Base-by-base conservation (phyloP, 2,797 vertebrate species). In the Tokudaia muenninki region DNA sequence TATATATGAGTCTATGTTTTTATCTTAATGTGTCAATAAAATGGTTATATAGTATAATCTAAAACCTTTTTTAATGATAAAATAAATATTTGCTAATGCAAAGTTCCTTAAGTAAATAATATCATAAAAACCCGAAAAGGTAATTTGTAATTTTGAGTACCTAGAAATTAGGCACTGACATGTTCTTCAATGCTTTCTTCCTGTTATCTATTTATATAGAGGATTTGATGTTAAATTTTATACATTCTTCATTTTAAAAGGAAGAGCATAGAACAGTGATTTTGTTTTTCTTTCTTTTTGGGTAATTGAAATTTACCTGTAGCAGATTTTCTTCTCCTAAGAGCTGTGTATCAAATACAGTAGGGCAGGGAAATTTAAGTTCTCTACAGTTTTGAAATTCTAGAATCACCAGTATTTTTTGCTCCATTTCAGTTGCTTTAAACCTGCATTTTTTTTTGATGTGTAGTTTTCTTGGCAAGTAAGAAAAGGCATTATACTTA, bases 401-500 rank as follows among this genome's bases (percentile, higher is more conserved):
- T 88, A 1, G 67, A 55, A 57, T 72, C 78, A 61, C 5, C 65
- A 37, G 9, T 77, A 31, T 17, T 87, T 16, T 84, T 59, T 84
- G 16, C 74, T 92, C 19, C 8, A 41, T 55, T 44, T 87, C 34
- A 83, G 41, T 91, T 82, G 50, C 26, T 87, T 81, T 93, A 81
- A 93, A 77, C 41, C 0, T 63, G 61, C 90, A 5, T 57, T 82
- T 61, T 34, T 93, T 88, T 57, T 82, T 61, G 63, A 81, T 61
- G 72, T 87, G 6, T 52, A 87, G 55, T 83, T 94, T 93, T 72
- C 59, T 96, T 91, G 65, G n/a, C 77, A 94, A 87, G 70, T 94
- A 75, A 81, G 57, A 84, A 29, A 59, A 65, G 65, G 17, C 82
- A 89, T 92, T 92, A 80, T 72, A 44, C 24, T 57, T 34, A 59